Conservation (phyloP, 1,140 invertebrate species). For the Macrobrachium nipponense region DNA sequence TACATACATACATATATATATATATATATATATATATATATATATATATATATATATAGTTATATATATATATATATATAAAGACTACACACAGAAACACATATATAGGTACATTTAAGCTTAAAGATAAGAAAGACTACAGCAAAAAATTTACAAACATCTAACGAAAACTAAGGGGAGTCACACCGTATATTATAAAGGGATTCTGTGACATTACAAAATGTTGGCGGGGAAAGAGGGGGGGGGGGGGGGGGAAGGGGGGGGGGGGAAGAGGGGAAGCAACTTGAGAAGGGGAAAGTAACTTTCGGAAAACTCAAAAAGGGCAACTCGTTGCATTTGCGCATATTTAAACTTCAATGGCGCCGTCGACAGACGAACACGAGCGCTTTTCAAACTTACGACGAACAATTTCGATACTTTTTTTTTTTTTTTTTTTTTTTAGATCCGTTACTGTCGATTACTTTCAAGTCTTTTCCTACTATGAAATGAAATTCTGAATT, state of each 20-base stretch:
- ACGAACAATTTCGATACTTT: too few species aligned
- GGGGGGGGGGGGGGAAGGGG: not conserved
- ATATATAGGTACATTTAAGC: not conserved
- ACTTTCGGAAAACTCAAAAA: not conserved
- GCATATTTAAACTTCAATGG: not conserved
- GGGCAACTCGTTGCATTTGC: not conserved
- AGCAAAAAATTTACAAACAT: not conserved
- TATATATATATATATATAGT: constrained; percentile 17
- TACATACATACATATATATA: constrained; percentile 18
- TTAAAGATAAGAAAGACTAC: not conserved
- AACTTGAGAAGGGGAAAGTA: not conserved
- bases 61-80: constrained; percentile 8
- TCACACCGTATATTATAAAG: too few species aligned
- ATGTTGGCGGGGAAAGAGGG: not conserved
- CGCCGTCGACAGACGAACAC: too few species aligned
- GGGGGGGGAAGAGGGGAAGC: not conserved
- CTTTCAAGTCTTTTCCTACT: too few species aligned
- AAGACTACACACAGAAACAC: not conserved
- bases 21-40: constrained; percentile 15
- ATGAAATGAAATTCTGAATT: too few species aligned
- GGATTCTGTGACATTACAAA: too few species aligned
- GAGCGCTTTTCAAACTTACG: too few species aligned
- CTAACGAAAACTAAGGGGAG: not conserved
- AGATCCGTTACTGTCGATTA: too few species aligned
- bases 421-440: too few species aligned